Conservation (phyloP, 2,888 invertebrate genomes). For the Epiblema foenella region DNA sequence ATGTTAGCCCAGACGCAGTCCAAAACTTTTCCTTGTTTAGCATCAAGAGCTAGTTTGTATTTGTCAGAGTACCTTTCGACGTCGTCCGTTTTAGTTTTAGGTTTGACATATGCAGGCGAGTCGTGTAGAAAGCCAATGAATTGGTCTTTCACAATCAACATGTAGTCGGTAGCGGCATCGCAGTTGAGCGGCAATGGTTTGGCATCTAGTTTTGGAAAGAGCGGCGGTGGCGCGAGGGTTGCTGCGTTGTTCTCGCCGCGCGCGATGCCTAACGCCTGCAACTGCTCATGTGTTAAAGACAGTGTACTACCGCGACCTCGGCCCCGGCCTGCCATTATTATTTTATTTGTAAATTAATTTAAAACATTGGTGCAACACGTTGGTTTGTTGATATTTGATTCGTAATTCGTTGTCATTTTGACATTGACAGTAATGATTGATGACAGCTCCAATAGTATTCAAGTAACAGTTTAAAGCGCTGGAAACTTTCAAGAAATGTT, state of each 20-base stretch:
- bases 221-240: conserved; percentile 83
- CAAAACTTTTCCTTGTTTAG: conserved; percentile 74
- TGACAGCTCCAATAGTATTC: conserved; percentile 16
- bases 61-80: conserved; percentile 86
- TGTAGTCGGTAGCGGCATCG: conserved; percentile 87
- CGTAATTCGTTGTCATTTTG: not conserved
- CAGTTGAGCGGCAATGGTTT: conserved; percentile 82
- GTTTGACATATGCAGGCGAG: conserved; percentile 86
- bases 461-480: not conserved
- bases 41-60: conserved; percentile 79
- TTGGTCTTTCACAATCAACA: conserved; percentile 89
- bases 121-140: conserved; percentile 89
- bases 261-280: conserved; percentile 83
- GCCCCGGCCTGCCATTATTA: conserved; percentile 75
- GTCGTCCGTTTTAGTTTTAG: conserved; percentile 76
- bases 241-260: conserved; percentile 83
- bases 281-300: conserved; percentile 84
- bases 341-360: conserved; percentile 6
- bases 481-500: not conserved
- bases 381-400: conserved; percentile 32
- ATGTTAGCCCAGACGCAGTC: conserved; percentile 86
- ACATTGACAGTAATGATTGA: conserved; percentile 1
- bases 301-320: conserved; percentile 80
- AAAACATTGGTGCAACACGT: conserved; percentile 32
- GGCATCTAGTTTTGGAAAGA: conserved; percentile 85